These are phyloP conservation scores for Eupithecia centaureata DNA, from an alignment of 2,888 invertebrate species.

Conservation along the genomic window DNA sequence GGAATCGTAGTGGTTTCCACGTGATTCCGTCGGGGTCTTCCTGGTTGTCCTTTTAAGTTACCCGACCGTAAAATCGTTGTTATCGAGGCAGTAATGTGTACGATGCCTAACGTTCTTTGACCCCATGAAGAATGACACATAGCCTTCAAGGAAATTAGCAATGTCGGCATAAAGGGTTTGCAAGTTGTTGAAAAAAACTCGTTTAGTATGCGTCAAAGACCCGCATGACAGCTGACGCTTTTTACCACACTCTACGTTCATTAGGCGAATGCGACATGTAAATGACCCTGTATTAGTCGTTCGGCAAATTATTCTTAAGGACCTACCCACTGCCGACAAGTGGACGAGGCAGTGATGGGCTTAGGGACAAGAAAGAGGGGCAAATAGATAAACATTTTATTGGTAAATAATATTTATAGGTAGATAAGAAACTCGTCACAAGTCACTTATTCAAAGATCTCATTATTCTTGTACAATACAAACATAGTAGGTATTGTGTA, in stretches of 20 bases:
- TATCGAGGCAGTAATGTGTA: no score
- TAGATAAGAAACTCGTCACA: no score
- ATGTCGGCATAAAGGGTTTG: conserved; percentile 6
- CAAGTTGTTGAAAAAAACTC: conserved; percentile 26
- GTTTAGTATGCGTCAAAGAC: conserved; percentile 35
- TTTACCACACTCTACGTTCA: conserved; percentile 31
- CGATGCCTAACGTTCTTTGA: conserved; percentile 29
- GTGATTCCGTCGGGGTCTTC: no score
- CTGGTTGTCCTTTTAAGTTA: no score
- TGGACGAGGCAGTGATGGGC: neutral
- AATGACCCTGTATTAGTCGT: conserved; percentile 8
- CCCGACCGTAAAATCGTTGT: no score
- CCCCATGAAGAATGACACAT: conserved; percentile 3
- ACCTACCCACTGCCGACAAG: conserved; percentile 1
- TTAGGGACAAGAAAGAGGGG: neutral
- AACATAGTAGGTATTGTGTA: no score
- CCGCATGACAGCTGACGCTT: conserved; percentile 46
- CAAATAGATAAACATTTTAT: no score
- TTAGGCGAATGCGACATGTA: conserved; percentile 28
- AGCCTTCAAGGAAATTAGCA: no score
- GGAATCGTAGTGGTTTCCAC: no score
- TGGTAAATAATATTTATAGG: no score
- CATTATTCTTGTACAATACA: no score
- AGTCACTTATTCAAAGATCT: no score
- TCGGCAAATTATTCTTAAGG: conserved; percentile 6